Conservation (phyloP, 2,888 invertebrate genomes). For the Cephus nigrinus region DNA sequence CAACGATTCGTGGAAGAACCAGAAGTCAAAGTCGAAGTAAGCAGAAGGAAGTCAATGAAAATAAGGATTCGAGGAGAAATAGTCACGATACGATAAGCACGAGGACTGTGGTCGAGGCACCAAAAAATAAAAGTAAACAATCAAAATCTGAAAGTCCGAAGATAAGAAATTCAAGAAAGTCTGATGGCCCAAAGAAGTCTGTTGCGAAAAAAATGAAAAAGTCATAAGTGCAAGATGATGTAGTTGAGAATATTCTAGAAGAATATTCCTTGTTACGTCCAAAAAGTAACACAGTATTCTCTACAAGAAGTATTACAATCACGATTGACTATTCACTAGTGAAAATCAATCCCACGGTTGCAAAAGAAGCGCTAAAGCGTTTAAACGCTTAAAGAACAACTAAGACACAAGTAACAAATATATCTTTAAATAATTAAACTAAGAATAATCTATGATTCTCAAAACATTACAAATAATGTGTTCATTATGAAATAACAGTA, state of each 20-base stretch:
- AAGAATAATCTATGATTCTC: too few relatives aligned
- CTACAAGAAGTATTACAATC: background rate
- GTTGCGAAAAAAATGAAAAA: background rate
- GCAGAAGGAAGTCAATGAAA: background rate
- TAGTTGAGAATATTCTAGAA: background rate
- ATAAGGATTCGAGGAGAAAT: background rate
- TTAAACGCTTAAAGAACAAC: background rate
- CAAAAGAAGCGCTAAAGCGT: background rate
- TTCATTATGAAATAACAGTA: background rate
- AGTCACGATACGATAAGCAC: background rate
- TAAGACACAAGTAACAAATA: background rate
- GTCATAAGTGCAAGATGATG: background rate
- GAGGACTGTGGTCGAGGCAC: background rate
- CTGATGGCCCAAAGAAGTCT: background rate
- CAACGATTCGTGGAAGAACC: background rate
- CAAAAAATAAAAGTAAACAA: background rate
- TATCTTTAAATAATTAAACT: too few relatives aligned
- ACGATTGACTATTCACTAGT: background rate
- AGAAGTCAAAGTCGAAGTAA: background rate
- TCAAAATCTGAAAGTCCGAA: background rate
- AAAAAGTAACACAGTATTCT: background rate
- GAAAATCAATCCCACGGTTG: background rate
- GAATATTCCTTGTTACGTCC: background rate
- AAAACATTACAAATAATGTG: background rate
- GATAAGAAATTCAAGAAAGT: background rate